These are phyloP conservation scores for Anoura caudifer DNA, from an alignment of 2,113 vertebrate species.

Conservation along the genomic window DNA sequence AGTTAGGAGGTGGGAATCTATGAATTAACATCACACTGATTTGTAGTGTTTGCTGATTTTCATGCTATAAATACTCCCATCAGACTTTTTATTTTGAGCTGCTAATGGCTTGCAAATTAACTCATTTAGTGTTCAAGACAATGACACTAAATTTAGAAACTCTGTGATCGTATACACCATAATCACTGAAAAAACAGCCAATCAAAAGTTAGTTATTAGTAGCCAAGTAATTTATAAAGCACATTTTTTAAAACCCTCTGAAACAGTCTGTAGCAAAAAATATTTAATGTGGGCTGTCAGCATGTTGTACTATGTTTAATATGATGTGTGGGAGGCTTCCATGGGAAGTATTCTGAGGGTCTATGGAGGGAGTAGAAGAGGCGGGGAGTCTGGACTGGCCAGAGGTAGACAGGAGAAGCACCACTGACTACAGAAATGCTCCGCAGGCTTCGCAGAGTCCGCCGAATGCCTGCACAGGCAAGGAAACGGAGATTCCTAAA, in stretches of 20 bases:
- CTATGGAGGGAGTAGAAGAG: not conserved
- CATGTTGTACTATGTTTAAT: not conserved
- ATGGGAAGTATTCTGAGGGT: not conserved
- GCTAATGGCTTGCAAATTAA: not conserved
- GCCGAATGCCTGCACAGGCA: not conserved
- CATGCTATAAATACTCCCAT: not conserved
- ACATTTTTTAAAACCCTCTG: not conserved
- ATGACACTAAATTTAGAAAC: not conserved
- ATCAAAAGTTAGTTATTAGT: not conserved
- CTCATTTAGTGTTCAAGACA: not conserved
- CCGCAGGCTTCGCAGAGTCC: not conserved
- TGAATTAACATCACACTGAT: not conserved
- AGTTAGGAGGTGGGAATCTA: not conserved
- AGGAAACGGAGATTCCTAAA: not conserved
- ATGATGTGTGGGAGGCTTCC: not conserved
- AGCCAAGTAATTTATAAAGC: not conserved
- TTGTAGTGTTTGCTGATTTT: not conserved
- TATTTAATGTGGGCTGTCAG: not conserved
- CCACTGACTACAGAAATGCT: not conserved
- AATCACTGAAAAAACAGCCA: not conserved
- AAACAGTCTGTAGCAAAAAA: not conserved
- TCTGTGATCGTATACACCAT: not conserved
- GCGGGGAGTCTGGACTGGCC: rapidly evolving
- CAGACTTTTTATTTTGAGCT: not conserved
- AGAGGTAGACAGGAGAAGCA: not conserved